Evolutionary conservation across 64 coral and sea anemone species (phyloP).

Genomic region (Dendrophyllia cribrosa): DNA sequence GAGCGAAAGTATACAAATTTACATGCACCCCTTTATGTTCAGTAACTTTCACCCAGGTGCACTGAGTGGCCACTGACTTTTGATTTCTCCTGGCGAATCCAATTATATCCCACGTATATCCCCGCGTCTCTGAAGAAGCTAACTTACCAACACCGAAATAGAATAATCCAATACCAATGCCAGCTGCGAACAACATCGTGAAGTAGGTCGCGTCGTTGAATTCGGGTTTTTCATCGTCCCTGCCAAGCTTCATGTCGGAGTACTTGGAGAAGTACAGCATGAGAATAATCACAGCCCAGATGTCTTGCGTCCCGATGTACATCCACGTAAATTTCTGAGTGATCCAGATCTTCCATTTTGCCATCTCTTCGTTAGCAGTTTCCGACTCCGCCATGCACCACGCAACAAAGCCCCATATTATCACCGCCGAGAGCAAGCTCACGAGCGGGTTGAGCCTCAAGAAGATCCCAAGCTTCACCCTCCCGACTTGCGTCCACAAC

Average conservation of each 20-base stretch:
- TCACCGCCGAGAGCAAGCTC: conserved; percentile 15
- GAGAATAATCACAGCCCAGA: conserved; percentile 52
- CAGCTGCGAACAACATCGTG: conserved; percentile 55
- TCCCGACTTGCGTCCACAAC: background rate
- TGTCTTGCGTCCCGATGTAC: conserved; percentile 62
- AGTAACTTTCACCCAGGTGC: no score
- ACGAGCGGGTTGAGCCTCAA: conserved; percentile 58
- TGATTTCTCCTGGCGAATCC: no score
- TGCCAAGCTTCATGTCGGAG: conserved; percentile 42
- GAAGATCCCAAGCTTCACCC: conserved; percentile 5
- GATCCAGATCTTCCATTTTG: conserved; percentile 41
- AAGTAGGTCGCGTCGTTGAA: conserved; percentile 48
- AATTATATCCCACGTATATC: no score
- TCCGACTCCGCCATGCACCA: conserved; percentile 51
- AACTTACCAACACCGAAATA: conserved; percentile 53
- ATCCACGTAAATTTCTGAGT: conserved; percentile 51
- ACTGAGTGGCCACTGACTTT: no score
- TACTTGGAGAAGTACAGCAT: conserved; percentile 54
- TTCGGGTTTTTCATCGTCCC: conserved; percentile 33
- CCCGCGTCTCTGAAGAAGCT: background rate
- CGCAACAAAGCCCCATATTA: conserved; percentile 66
- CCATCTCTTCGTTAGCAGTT: conserved; percentile 4
- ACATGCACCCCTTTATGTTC: no score
- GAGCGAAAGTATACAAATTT: no score
- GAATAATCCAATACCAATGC: conserved; percentile 47